Conservation (phyloP, 2,113 vertebrate genomes). For the Sinocyclocheilus grahami region DNA sequence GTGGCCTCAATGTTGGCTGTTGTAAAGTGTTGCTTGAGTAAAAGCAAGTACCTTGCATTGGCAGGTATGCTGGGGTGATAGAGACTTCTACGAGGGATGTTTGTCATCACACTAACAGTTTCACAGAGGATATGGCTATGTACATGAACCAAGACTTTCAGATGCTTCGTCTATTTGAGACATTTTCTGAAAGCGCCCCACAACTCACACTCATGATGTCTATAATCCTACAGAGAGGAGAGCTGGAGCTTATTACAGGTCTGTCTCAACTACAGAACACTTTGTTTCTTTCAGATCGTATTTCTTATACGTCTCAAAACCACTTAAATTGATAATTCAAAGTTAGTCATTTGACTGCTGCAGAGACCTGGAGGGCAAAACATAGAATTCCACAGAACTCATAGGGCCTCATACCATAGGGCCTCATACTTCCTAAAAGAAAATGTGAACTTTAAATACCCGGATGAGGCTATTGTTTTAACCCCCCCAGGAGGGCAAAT, state of each 20-base stretch:
- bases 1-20: background rate
- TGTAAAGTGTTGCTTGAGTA: background rate
- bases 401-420: background rate
- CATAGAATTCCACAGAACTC: too few relatives aligned
- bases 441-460: too few relatives aligned
- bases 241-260: constrained; percentile 48
- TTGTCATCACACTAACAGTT: background rate
- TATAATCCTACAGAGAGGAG: constrained; percentile 64
- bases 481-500: too few relatives aligned
- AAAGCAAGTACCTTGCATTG: background rate
- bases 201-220: constrained; percentile 79
- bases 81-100: constrained; percentile 35
- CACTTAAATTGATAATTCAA: background rate
- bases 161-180: constrained; percentile 82
- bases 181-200: constrained; percentile 80
- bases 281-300: background rate
- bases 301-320: background rate
- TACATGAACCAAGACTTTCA: constrained; percentile 81
- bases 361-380: too few relatives aligned
- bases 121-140: constrained; percentile 48
- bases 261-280: constrained; percentile 13
- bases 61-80: constrained; percentile 39
- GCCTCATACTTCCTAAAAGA: too few relatives aligned
- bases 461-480: too few relatives aligned
- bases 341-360: too few relatives aligned